Evolutionary conservation across 2,797 vertebrate species (phyloP).

Genomic region (Stomatorhinus walkeri): DNA sequence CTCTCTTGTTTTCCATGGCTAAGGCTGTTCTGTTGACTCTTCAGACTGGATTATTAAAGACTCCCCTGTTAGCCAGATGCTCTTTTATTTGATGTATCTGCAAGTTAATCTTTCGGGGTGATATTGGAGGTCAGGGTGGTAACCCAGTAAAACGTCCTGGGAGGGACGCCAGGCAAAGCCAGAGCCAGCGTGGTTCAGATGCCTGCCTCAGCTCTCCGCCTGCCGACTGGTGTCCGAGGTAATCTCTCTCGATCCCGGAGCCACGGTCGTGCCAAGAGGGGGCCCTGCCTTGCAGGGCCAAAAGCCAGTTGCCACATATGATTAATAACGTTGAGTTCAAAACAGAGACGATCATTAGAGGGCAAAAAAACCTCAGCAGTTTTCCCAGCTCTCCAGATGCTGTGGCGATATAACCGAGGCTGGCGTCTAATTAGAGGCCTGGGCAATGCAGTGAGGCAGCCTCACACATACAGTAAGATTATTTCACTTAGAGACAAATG

Average conservation of each 20-base stretch:
- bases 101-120: neutral
- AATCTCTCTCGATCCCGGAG: neutral
- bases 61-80: neutral
- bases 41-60: neutral
- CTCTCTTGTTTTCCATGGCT: neutral
- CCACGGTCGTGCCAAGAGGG: neutral
- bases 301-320: slow-evolving; percentile 9
- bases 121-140: neutral
- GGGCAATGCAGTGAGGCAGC: slow-evolving; percentile 20
- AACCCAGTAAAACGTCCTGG: neutral
- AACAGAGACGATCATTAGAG: slow-evolving; percentile 24
- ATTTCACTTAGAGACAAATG: neutral
- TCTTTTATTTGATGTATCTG: neutral
- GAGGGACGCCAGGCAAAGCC: neutral
- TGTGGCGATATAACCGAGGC: slow-evolving; percentile 27
- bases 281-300: slow-evolving; percentile 20
- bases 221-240: neutral
- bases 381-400: slow-evolving; percentile 24
- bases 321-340: slow-evolving; percentile 32
- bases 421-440: slow-evolving; percentile 30
- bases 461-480: slow-evolving; percentile 12
- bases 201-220: neutral
- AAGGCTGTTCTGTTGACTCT: neutral
- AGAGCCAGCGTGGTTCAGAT: neutral
- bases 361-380: slow-evolving; percentile 30